These are phyloP conservation scores for Halcyon malimbica DNA, from an alignment of 2,113 vertebrate genomes.

Conservation along the genomic window DNA sequence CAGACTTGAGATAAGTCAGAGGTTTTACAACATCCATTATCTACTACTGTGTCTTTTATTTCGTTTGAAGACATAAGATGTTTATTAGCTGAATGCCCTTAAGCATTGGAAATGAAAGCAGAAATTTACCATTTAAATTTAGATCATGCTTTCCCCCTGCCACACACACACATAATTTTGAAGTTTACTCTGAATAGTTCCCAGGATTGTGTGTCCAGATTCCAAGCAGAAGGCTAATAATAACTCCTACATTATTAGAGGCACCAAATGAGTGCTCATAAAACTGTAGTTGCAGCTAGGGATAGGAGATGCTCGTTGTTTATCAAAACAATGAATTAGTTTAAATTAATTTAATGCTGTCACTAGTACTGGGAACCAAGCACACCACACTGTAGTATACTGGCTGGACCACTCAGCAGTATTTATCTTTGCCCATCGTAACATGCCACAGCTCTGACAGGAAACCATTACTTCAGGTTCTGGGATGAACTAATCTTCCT, in stretches of 20 bases:
- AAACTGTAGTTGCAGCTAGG: slow-evolving; percentile 13
- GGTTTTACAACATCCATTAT: slow-evolving; percentile 31
- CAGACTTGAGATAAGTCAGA: slow-evolving; percentile 30
- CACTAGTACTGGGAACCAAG: background rate
- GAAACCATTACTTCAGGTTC: background rate
- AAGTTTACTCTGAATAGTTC: slow-evolving; percentile 24
- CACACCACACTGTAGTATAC: background rate
- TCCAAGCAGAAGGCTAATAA: slow-evolving; percentile 46
- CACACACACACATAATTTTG: slow-evolving; percentile 3
- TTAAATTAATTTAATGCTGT: background rate
- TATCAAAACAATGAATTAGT: background rate
- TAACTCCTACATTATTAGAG: background rate
- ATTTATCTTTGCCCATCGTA: background rate
- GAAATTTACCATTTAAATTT: slow-evolving; percentile 51
- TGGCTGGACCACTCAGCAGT: background rate
- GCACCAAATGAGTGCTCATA: background rate
- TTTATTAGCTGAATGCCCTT: slow-evolving; percentile 20
- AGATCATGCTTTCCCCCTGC: background rate
- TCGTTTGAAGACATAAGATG: background rate
- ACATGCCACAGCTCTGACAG: background rate
- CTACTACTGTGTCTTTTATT: background rate
- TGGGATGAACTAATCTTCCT: background rate
- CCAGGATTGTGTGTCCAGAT: slow-evolving; percentile 25
- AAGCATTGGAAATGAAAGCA: slow-evolving; percentile 31
- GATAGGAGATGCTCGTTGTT: background rate